phyloP scores from a whole-genome alignment of 1,140 invertebrate genomes.

The Drosophila baimaii region DNA sequence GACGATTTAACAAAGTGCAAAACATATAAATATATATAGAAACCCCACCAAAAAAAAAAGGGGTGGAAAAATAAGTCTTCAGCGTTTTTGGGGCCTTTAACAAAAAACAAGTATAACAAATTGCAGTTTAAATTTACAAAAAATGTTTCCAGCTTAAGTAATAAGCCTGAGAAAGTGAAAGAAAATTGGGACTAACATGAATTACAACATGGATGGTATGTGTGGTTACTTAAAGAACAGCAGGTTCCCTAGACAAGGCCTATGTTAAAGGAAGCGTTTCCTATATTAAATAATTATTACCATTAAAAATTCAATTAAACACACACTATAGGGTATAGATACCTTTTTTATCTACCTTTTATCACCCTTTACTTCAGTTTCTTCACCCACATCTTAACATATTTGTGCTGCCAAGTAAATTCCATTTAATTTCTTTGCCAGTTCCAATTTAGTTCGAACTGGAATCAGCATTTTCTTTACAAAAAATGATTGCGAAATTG shows the following conservation, averaged over 20 bases:
- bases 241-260: too few species aligned
- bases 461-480: slow-evolving; percentile 21
- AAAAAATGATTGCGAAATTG: slow-evolving; percentile 62
- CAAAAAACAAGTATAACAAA: background rate
- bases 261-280: background rate
- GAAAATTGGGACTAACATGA: slow-evolving; percentile 18
- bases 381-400: slow-evolving; percentile 18
- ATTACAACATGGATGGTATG: slow-evolving; percentile 49
- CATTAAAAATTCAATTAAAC: background rate
- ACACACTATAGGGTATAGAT: background rate
- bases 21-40: slow-evolving; percentile 21
- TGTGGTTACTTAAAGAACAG: background rate
- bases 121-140: background rate
- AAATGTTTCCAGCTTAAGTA: slow-evolving; percentile 25
- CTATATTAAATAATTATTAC: background rate
- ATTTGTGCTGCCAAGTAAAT: slow-evolving; percentile 20
- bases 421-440: slow-evolving; percentile 11
- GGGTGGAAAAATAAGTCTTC: slow-evolving; percentile 4
- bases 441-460: slow-evolving; percentile 35
- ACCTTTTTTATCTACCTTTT: background rate
- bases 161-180: background rate
- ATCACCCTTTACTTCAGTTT: background rate
- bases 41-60: slow-evolving; percentile 1
- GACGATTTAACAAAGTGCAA: slow-evolving; percentile 48
- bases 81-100: slow-evolving; percentile 4